These are phyloP conservation scores for Rhinolophus ferrumequinum DNA, from an alignment of 2,113 vertebrate genomes.

Conservation along the genomic window DNA sequence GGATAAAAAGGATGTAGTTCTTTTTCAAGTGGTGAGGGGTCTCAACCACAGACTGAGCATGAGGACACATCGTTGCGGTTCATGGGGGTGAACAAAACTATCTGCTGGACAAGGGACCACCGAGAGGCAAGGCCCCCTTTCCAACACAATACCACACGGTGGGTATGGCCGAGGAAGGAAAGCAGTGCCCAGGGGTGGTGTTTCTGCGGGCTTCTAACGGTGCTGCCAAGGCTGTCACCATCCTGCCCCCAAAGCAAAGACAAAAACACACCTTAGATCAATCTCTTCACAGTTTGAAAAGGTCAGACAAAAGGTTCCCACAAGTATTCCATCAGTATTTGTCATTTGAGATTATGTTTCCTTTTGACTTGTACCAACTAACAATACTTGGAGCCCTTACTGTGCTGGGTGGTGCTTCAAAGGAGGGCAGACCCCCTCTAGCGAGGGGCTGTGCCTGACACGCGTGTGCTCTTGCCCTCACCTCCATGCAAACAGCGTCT, in stretches of 20 bases:
- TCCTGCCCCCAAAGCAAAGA: neutral
- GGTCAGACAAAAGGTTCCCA: neutral
- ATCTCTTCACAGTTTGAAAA: neutral
- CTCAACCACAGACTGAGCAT: too few relatives aligned
- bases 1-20: neutral
- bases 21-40: neutral
- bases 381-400: fast-evolving
- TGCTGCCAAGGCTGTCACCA: neutral
- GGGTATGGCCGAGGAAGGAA: fast-evolving
- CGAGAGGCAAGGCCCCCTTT: neutral
- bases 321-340: neutral
- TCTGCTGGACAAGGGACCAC: neutral
- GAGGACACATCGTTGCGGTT: neutral
- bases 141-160: fast-evolving
- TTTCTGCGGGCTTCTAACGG: neutral
- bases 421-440: fast-evolving
- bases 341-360: neutral
- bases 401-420: fast-evolving
- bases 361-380: neutral
- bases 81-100: neutral
- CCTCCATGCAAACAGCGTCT: too few relatives aligned
- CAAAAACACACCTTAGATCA: neutral
- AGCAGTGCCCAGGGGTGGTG: neutral
- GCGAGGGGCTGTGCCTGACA: fast-evolving
- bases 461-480: fast-evolving